Evolutionary conservation across 2,113 vertebrate species (phyloP), one percentile per base, ranked within the genome.

Genomic region (Salvelinus namaycush): DNA sequence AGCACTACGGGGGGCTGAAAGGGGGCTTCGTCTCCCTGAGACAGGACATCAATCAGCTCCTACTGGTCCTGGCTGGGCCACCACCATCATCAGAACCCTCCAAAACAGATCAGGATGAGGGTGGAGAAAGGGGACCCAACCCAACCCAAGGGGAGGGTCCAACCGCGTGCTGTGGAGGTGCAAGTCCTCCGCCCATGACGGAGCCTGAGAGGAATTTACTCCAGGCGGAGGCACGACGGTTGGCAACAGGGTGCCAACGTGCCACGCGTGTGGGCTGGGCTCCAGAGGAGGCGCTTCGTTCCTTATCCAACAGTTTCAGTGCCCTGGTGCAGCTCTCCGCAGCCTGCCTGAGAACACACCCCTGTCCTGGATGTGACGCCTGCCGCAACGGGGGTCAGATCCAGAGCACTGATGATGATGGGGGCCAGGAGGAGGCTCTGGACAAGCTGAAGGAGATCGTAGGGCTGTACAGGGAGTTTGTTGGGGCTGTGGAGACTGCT

Each of bases 181-280:
- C 86, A 0, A 95, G 92, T 34, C 86, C 87, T 8, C 84, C 88
- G 76, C 84, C 92, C 79, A 90, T 96, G 66, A 94, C 91, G 0
- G 95, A 97, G 87, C 94, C 94, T 5, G 94, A 95, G 83, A 92
- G 91, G 80, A 93, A 84, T 54, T 88, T 92, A 62, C 95, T 99
- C 54, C 95, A 95, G 66, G 86, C 90, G 8, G 96, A 95, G 67
- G 96, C 96, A 48, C 93, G 86, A 78, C 93, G 93, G 73, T 85
- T 99, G 77, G 94, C 96, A 3, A 95, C 94, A 1, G 95, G 95
- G 81, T 99, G 96, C 85, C 96, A 97, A 86, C 94, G 94, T 0
- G 95, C 96, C 44, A 95, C 97, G 39, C 93, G 94, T 76, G 92
- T 93, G 18, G 94, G 95, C 48, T 96, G 95, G 91, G 94, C 95